Percentiles rank a stretch among this genome's conserved stretches.
These are phyloP conservation scores for Lithobates pipiens DNA, from an alignment of 2,797 vertebrate species.

Conservation along the genomic window DNA sequence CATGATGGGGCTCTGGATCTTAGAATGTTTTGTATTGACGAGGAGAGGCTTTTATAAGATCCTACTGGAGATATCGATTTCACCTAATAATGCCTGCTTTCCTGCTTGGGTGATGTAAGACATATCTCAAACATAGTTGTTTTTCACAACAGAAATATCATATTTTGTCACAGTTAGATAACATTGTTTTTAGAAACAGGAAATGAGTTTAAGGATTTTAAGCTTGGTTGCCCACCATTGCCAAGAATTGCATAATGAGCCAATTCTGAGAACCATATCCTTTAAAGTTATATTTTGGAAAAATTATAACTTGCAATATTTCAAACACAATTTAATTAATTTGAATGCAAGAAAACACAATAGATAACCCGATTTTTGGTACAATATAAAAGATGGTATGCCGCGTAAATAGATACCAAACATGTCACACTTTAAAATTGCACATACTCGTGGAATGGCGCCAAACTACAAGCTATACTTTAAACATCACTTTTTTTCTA, in stretches of 20 bases:
- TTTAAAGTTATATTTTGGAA: too few species aligned
- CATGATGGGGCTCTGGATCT: neutral
- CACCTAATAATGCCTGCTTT: constrained; percentile 14
- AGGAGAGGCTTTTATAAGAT: constrained; percentile 20
- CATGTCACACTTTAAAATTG: too few species aligned
- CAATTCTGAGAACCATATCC: too few species aligned
- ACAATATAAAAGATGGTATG: too few species aligned
- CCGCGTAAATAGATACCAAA: too few species aligned
- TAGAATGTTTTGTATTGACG: neutral
- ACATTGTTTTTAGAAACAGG: neutral
- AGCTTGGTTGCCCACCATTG: neutral
- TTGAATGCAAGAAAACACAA: too few species aligned
- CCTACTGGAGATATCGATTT: neutral
- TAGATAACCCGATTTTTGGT: too few species aligned
- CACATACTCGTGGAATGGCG: too few species aligned
- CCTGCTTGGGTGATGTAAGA: neutral
- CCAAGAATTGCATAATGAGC: neutral
- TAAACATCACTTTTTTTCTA: too few species aligned
- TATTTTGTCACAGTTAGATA: neutral
- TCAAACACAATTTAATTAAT: too few species aligned
- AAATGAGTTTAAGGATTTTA: neutral
- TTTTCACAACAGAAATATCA: neutral
- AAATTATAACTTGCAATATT: too few species aligned
- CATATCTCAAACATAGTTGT: neutral
- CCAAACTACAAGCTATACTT: too few species aligned